Evolutionary conservation across 2,888 invertebrate genomes (phyloP).

Genomic region (Perithous albicinctus): DNA sequence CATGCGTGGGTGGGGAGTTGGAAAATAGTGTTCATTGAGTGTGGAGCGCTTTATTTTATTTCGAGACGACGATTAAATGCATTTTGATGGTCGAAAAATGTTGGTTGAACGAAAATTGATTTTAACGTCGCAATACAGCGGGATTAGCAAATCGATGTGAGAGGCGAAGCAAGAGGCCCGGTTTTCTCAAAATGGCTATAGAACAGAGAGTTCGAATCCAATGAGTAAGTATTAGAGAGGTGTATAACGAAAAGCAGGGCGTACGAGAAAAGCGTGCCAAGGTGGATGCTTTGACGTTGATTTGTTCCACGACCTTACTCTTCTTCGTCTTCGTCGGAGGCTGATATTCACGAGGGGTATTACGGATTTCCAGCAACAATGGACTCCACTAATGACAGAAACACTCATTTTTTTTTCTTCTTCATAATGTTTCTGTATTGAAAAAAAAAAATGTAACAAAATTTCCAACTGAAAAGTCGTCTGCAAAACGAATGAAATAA

Average conservation of each 20-base stretch:
- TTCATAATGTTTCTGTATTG: no score
- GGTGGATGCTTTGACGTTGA: constrained; percentile 72
- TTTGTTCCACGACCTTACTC: constrained; percentile 67
- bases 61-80: background rate
- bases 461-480: no score
- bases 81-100: background rate
- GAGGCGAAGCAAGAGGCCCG: constrained; percentile 64
- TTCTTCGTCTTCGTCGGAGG: constrained; percentile 58
- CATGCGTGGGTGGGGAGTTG: constrained; percentile 8
- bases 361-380: background rate
- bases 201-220: constrained; percentile 67
- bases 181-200: constrained; percentile 79
- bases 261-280: constrained; percentile 78
- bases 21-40: background rate
- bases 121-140: constrained; percentile 34
- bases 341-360: constrained; percentile 54
- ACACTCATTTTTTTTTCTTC: background rate
- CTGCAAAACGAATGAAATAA: no score
- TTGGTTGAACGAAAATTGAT: constrained; percentile 7
- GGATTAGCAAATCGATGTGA: constrained; percentile 65
- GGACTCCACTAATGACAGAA: background rate
- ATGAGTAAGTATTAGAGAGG: constrained; percentile 50
- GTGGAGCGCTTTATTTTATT: background rate
- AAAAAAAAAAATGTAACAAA: no score
- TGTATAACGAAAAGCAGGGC: constrained; percentile 48